Percentiles rank a stretch among this genome's conserved stretches.
phyloP scores from a whole-genome alignment of 2,113 vertebrate species.

The Salvelinus fontinalis region DNA sequence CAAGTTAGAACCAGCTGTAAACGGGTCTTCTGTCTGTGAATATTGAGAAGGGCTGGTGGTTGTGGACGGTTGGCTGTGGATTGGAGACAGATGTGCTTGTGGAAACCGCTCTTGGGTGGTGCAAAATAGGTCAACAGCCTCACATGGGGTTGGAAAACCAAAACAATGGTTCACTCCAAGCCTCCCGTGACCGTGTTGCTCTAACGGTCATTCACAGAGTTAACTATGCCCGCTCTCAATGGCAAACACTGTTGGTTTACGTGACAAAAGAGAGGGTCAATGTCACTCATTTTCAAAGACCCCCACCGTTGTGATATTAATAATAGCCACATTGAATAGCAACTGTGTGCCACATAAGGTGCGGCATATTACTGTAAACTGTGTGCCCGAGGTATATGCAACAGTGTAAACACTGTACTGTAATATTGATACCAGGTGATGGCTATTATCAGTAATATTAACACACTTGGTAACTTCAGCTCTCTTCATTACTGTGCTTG shows the following conservation, averaged over 20 bases:
- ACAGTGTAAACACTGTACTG: conserved; percentile 20
- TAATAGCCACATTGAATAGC: conserved; percentile 26
- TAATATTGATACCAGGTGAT: conserved; percentile 34
- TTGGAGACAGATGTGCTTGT: conserved; percentile 41
- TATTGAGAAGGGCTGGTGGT: conserved; percentile 45
- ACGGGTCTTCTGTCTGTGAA: conserved; percentile 33
- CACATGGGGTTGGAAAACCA: conserved; percentile 41
- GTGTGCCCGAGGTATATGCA: conserved; percentile 1
- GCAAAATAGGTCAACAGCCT: conserved; percentile 65
- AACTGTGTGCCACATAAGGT: conserved; percentile 17
- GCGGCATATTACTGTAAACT: background rate
- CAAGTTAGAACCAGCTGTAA: background rate
- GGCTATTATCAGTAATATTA: conserved; percentile 12
- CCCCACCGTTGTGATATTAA: conserved; percentile 8
- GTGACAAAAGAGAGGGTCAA: background rate
- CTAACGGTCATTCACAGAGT: conserved; percentile 11
- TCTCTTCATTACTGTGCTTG: background rate
- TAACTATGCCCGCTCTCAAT: background rate
- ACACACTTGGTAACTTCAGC: conserved; percentile 2
- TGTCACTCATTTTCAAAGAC: conserved; percentile 4
- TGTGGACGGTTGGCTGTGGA: conserved; percentile 57
- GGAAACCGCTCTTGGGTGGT: conserved; percentile 60
- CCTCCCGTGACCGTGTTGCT: conserved; percentile 28
- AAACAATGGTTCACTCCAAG: conserved; percentile 45
- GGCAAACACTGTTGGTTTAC: background rate